Evolutionary conservation across 2,113 vertebrate species (phyloP).

Genomic region (Rafetus swinhoei): DNA sequence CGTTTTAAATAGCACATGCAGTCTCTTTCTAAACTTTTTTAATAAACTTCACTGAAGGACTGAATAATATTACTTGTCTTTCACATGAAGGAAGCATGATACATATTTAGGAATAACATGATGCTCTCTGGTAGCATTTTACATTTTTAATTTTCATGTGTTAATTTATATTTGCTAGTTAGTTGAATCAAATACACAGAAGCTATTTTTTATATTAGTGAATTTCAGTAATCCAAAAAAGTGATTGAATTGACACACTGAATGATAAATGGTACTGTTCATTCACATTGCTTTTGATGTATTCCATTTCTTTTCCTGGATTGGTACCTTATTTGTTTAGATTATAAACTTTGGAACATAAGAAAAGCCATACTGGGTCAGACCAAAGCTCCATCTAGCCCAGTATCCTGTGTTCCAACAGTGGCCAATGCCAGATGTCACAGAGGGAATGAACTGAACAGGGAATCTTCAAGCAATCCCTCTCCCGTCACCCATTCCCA

Average conservation of each 20-base stretch:
- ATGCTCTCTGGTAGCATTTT: not conserved
- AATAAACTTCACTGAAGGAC: slow-evolving; percentile 36
- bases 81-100: not conserved
- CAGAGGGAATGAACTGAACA: too few species aligned
- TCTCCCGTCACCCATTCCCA: too few species aligned
- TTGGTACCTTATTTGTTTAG: not conserved
- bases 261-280: not conserved
- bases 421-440: too few species aligned
- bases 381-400: too few species aligned
- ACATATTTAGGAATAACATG: slow-evolving; percentile 1
- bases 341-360: too few species aligned
- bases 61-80: slow-evolving; percentile 3
- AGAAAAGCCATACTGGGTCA: too few species aligned
- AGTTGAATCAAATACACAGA: not conserved
- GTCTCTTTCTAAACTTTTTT: slow-evolving; percentile 24
- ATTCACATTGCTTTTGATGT: not conserved
- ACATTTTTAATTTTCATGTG: not conserved
- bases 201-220: not conserved
- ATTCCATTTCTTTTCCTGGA: not conserved
- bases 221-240: not conserved
- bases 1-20: too few species aligned
- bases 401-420: too few species aligned
- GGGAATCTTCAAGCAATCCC: too few species aligned
- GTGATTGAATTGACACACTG: not conserved
- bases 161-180: not conserved